Evolutionary conservation across 2,797 vertebrate genomes (phyloP).

Genomic region (Acrocephalus scirpaceus): DNA sequence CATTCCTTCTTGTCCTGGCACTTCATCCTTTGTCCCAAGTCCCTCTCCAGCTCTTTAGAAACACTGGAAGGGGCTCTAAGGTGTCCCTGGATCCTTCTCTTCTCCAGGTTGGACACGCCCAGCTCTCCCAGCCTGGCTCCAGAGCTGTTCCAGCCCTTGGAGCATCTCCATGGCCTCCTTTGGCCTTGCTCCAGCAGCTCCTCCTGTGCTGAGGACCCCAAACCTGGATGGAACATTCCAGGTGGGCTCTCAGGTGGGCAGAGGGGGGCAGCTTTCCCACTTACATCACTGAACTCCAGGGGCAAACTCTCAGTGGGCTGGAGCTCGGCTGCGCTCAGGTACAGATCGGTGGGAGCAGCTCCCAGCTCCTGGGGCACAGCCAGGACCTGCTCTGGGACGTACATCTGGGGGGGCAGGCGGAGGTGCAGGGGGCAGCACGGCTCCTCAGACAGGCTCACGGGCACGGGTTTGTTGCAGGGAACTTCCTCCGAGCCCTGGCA

Average conservation of each 20-base stretch:
- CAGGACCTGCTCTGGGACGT: constrained; percentile 88
- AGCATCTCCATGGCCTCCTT: not conserved
- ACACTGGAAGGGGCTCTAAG: not conserved
- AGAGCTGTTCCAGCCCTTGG: not conserved
- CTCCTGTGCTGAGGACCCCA: not conserved
- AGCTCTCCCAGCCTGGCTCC: not conserved
- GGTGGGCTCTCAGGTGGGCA: not conserved
- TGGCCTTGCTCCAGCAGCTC: not conserved
- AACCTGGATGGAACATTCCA: accelerated
- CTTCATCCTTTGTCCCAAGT: not conserved
- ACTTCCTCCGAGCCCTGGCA: constrained; percentile 91
- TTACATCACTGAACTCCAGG: constrained; percentile 95
- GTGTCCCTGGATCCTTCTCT: not conserved
- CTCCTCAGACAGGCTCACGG: constrained; percentile 91
- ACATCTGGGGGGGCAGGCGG: constrained; percentile 89
- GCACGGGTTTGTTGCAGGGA: constrained; percentile 89
- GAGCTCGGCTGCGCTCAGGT: constrained; percentile 95
- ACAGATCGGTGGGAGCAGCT: constrained; percentile 86
- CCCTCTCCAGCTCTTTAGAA: not conserved
- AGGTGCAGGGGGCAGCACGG: constrained; percentile 93
- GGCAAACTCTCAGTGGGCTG: constrained; percentile 95
- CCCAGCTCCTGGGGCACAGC: constrained; percentile 84
- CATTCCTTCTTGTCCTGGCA: not conserved
- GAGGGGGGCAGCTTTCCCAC: not conserved
- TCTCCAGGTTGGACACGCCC: not conserved